Conservation (phyloP, 2,888 invertebrate species). For the Athetis lepigone region DNA sequence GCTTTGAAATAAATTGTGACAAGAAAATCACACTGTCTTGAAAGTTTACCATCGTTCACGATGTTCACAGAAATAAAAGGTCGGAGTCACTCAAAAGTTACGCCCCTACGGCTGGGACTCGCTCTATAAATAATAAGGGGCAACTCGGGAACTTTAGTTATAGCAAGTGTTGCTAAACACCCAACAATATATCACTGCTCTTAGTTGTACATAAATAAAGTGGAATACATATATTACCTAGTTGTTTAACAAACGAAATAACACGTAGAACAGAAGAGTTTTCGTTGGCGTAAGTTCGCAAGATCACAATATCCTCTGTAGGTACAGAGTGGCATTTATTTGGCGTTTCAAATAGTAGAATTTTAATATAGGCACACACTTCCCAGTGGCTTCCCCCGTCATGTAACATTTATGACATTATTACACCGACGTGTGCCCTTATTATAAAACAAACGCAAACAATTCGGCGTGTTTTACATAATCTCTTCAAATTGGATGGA, state of each 20-base stretch:
- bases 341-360: conserved; percentile 75
- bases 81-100: conserved; percentile 53
- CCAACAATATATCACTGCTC: conserved; percentile 37
- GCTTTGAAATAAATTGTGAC: conserved; percentile 54
- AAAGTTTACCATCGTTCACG: conserved; percentile 48
- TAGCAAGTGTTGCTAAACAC: conserved; percentile 37
- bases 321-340: conserved; percentile 69
- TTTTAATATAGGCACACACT: conserved; percentile 81
- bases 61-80: conserved; percentile 47
- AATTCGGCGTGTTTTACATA: conserved; percentile 81
- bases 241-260: conserved; percentile 22
- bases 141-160: conserved; percentile 50
- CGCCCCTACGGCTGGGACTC: conserved; percentile 21
- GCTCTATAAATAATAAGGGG: conserved; percentile 60
- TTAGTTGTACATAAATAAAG: conserved; percentile 39
- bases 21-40: conserved; percentile 50
- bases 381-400: conserved; percentile 68
- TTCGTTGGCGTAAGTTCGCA: conserved; percentile 26
- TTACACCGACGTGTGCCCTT: conserved; percentile 76
- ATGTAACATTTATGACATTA: conserved; percentile 84
- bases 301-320: conserved; percentile 69
- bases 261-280: conserved; percentile 1
- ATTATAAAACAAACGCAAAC: conserved; percentile 81
- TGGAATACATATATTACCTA: conserved; percentile 37
- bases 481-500: conserved; percentile 82